A percentile compares a stretch with the other conserved stretches of the same genome.
Conservation (phyloP, 2,888 invertebrate species). For the Dynastes hyllus region DNA sequence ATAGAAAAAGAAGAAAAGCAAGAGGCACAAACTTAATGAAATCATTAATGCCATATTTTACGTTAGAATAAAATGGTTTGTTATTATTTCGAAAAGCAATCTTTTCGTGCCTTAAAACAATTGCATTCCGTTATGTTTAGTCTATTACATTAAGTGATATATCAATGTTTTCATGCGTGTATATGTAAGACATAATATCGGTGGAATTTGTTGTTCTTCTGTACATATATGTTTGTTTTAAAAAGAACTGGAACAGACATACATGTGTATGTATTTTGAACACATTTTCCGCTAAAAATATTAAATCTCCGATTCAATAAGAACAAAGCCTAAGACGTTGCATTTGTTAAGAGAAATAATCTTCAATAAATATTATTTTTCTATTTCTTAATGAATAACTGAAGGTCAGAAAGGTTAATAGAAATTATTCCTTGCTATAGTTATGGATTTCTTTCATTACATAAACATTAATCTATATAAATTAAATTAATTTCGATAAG, state of each 20-base stretch:
- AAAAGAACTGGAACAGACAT: background rate
- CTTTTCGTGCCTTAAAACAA: no score
- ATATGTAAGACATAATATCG: background rate
- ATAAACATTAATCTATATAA: constrained; percentile 12
- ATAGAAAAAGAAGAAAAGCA: no score
- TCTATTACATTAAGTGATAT: background rate
- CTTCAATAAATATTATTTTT: background rate
- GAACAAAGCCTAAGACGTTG: background rate
- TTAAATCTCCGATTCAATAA: background rate
- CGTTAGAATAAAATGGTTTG: no score
- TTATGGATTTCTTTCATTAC: background rate
- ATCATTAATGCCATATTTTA: no score
- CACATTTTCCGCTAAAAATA: background rate
- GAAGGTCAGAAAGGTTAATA: constrained; percentile 27
- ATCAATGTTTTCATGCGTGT: background rate
- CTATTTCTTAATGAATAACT: no score
- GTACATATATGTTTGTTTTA: background rate
- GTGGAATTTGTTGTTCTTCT: background rate
- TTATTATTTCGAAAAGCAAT: no score
- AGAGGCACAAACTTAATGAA: no score
- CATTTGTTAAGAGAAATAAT: background rate
- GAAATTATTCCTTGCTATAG: constrained; percentile 5
- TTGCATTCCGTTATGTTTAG: background rate
- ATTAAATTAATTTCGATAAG: constrained; percentile 25
- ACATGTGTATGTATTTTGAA: no score